These are phyloP conservation scores for Chesias legatella DNA, from an alignment of 2,888 invertebrate species.

Conservation along the genomic window DNA sequence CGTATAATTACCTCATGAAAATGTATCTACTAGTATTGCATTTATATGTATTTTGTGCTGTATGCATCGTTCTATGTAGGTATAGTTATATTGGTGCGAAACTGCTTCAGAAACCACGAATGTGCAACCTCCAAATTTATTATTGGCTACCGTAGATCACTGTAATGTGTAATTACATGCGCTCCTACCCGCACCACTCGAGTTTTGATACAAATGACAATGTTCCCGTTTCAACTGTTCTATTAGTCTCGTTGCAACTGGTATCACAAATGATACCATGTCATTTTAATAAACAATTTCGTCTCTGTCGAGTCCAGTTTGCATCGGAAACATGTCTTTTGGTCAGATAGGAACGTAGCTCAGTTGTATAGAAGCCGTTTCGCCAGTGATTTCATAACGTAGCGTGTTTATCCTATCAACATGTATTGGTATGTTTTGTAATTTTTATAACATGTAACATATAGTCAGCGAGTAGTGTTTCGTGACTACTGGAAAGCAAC, in stretches of 20 bases:
- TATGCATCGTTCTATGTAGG: neutral
- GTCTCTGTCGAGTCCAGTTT: too few relatives aligned
- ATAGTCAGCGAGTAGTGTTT: slow-evolving; percentile 31
- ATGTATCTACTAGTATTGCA: slow-evolving; percentile 36
- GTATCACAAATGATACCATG: too few relatives aligned
- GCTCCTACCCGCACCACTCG: too few relatives aligned
- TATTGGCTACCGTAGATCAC: too few relatives aligned
- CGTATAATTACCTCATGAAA: slow-evolving; percentile 31
- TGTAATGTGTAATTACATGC: too few relatives aligned
- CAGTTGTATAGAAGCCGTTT: slow-evolving; percentile 3
- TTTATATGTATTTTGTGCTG: slow-evolving; percentile 29
- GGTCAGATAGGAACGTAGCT: too few relatives aligned
- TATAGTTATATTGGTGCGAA: slow-evolving; percentile 1
- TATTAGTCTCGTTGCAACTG: too few relatives aligned
- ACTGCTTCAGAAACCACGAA: neutral
- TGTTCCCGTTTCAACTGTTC: too few relatives aligned
- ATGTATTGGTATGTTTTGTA: slow-evolving; percentile 30
- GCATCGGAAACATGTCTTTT: too few relatives aligned
- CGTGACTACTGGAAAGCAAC: slow-evolving; percentile 45
- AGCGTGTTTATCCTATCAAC: slow-evolving; percentile 19
- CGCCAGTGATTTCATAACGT: slow-evolving; percentile 2
- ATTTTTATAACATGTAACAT: slow-evolving; percentile 31
- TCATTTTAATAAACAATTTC: too few relatives aligned
- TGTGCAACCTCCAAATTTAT: neutral
- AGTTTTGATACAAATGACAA: too few relatives aligned